Evolutionary conservation across 2,113 vertebrate species (phyloP).

Genomic region (Tachycineta bicolor): DNA sequence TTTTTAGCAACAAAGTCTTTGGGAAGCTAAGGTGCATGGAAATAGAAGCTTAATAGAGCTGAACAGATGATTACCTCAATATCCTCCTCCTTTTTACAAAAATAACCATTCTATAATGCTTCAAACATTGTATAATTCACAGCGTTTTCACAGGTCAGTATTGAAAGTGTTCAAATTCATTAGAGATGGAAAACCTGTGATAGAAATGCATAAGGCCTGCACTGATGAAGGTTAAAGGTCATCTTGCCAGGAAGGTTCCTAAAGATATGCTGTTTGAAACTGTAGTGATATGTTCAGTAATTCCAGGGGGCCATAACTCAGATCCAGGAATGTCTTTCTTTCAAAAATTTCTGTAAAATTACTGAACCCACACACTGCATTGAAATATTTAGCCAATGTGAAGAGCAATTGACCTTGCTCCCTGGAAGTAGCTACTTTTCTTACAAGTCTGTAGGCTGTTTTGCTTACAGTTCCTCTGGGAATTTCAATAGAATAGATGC

Average conservation of each 20-base stretch:
- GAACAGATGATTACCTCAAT: neutral
- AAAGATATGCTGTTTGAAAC: neutral
- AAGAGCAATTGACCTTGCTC: neutral
- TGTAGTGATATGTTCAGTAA: neutral
- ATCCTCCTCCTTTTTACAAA: neutral
- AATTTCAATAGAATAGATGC: neutral
- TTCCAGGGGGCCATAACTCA: neutral
- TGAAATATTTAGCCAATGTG: neutral
- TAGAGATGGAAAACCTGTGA: neutral
- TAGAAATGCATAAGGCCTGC: neutral
- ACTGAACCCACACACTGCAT: neutral
- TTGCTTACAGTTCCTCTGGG: neutral
- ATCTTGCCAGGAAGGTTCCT: neutral
- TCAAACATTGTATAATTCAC: neutral
- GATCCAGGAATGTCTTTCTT: neutral
- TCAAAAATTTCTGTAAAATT: neutral
- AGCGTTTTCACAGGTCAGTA: neutral
- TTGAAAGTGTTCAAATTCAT: neutral
- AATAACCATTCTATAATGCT: neutral
- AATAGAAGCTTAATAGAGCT: slow-evolving; percentile 1
- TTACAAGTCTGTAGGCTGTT: neutral
- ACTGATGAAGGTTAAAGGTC: neutral
- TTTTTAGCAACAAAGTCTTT: neutral
- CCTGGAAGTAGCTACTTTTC: neutral
- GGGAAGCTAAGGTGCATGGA: neutral